Evolutionary conservation across 2,113 vertebrate species (phyloP), one percentile per base, ranked within the genome.

Genomic region (Platysternon megacephalum): DNA sequence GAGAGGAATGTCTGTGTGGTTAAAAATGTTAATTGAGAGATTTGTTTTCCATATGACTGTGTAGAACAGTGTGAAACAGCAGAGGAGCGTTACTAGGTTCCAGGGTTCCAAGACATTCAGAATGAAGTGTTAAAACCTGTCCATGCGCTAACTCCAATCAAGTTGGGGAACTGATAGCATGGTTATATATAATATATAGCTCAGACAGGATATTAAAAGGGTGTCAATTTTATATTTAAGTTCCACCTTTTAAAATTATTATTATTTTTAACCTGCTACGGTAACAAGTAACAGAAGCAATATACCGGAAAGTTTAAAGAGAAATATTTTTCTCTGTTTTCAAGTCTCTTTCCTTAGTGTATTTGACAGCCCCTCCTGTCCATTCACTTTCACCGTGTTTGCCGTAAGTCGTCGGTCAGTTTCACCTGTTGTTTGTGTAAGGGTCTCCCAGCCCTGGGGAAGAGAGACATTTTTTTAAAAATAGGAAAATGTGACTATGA

Each of bases 351-450:
- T 84, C 79, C 79, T 94, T 96, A 86, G 90, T 97, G 96, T 97
- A 93, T 96, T 94, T 97, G 95, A 68, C 88, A 93, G 93, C 17
- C 91, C 58, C 76, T 94, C 79, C 68, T n/a, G 79, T 94, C 56
- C 1, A 0, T 49, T 89, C 0, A 0, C 68, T 93, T 96, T 94
- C 80, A 95, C 94, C n/a, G n/a, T 95, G 91, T 96, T 96, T 88
- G 87, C 86, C 58, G 90, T 44, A 88, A 95, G 92, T 19, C 19
- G 61, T 19, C 7, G 7, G 16, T 93, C 90, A 44, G 42, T 85
- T 90, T 93, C 90, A 84, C 74, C 21, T 84, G 0, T 85, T 35
- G 58, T 85, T 83, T 56, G 86, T 90, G 88, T 87, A 56, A 68
- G 87, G 82, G 85, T 83, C 68, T 81, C 91, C 55, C 82, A 90